A percentile compares a stretch with the other conserved stretches of the same genome.
phyloP scores from a whole-genome alignment of 2,113 vertebrate species.

The Ceyx melanurus region DNA sequence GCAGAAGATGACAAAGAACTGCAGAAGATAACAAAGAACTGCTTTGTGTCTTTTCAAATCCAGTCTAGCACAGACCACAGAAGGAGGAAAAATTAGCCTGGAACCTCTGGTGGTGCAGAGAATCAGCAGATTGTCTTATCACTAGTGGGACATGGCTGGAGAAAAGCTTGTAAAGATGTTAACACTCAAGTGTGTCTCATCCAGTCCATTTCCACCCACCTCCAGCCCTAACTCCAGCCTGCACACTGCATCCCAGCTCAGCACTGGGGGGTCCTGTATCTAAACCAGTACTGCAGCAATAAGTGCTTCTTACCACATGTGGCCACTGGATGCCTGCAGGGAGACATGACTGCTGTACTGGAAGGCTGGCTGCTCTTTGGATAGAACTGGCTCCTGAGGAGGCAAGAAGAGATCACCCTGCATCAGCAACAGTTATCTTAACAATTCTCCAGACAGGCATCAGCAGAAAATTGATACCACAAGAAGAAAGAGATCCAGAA shows the following conservation, averaged over 20 bases:
- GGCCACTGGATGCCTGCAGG: constrained; percentile 94
- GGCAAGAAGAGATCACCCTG: neutral
- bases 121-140: neutral
- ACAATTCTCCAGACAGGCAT: neutral
- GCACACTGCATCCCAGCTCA: neutral
- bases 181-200: neutral
- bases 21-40: neutral
- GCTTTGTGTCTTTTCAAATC: neutral
- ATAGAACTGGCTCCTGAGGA: constrained; percentile 92
- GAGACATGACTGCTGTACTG: constrained; percentile 99
- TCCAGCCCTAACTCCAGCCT: neutral
- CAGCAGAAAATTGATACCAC: neutral
- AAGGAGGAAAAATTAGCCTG: neutral
- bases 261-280: neutral
- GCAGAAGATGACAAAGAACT: neutral
- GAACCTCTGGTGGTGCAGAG: neutral
- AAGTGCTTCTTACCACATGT: constrained; percentile 90
- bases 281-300: neutral
- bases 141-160: neutral
- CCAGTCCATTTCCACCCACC: neutral
- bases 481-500: neutral
- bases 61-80: neutral
- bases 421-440: neutral
- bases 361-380: constrained; percentile 97
- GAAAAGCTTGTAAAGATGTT: neutral